These are phyloP conservation scores for Lindbergichthys nudifrons DNA, from an alignment of 2,797 vertebrate genomes.

Conservation along the genomic window DNA sequence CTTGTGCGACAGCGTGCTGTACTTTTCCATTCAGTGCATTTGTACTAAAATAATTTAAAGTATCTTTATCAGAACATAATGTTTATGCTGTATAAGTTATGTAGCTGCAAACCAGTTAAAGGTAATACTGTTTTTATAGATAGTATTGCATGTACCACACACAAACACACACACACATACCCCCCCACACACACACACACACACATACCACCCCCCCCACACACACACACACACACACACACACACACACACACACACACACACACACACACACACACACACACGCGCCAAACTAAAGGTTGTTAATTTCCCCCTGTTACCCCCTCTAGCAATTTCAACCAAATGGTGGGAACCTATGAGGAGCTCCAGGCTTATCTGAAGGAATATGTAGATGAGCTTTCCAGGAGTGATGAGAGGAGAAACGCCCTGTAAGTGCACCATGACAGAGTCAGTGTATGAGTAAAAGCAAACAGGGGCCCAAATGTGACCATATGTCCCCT, in stretches of 20 bases:
- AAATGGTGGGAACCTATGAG: conserved; percentile 88
- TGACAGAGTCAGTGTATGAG: not conserved
- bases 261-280: not conserved
- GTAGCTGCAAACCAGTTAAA: not conserved
- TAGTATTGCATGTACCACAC: too few relatives aligned
- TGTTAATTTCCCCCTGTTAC: not conserved
- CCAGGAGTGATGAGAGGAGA: conserved; percentile 82
- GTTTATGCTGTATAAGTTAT: not conserved
- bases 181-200: too few relatives aligned
- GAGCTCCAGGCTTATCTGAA: conserved; percentile 85
- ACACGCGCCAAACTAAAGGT: not conserved
- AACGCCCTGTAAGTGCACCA: conserved; percentile 78
- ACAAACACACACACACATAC: too few relatives aligned
- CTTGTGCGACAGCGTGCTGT: too few relatives aligned
- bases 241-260: too few relatives aligned
- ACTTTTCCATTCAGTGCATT: too few relatives aligned
- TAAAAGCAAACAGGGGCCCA: not conserved
- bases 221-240: too few relatives aligned
- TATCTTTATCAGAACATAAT: too few relatives aligned
- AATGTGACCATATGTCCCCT: not conserved
- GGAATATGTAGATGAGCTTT: conserved; percentile 85
- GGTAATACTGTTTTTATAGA: not conserved
- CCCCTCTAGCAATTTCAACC: conserved; percentile 83
- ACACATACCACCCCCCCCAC: too few relatives aligned
- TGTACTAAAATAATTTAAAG: too few relatives aligned